Evolutionary conservation across 2,113 vertebrate genomes (phyloP), one percentile per base, ranked within the genome.

Genomic region (Pygoscelis adeliae): DNA sequence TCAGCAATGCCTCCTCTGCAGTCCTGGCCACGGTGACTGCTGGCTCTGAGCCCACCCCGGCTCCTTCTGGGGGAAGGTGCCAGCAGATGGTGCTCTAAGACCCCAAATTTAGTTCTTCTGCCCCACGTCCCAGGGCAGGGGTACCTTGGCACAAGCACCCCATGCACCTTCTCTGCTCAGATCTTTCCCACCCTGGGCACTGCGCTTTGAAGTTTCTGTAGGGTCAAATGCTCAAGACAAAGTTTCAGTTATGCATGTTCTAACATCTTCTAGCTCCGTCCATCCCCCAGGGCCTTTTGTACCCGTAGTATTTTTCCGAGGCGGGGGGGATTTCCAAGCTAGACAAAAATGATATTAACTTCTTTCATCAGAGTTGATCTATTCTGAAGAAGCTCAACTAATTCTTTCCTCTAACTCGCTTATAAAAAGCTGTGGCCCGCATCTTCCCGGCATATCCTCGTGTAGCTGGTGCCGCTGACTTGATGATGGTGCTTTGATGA

Each of bases 81-180:
- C 97, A 97, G 86, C 86, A 97, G 96, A 58, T 96, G 97, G 97
- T 95, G 97, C 97, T 97, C 84, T 93, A 95, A 69, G 90, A 94
- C 72, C n/a, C 89, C 30, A 74, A 27, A 93, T 79, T 56, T 22
- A 46, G 22, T 17, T 80, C 21, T 65, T 66, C 66, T 93, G 87
- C 92, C 96, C 97, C 83, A 32, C n/a, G 44, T 59, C 36, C 7
- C 36, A 42, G 40, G 14, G 9, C 38, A 84, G 6, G 55, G 29
- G 17, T 21, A 40, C 34, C 10, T 71, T 65, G 19, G 19, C 27
- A 21, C 19, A 49, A 56, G 34, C 30, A 49, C 18, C 22, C 36
- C 70, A 20, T 26, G 32, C 26, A 36, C 3, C 32, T 8, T 52
- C 9, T 36, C 32, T 36, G 50, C 23, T 79, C 25, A 77, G 42